Evolutionary conservation across 1,140 invertebrate genomes (phyloP).

Genomic region (Yoshiicerus persimilis): DNA sequence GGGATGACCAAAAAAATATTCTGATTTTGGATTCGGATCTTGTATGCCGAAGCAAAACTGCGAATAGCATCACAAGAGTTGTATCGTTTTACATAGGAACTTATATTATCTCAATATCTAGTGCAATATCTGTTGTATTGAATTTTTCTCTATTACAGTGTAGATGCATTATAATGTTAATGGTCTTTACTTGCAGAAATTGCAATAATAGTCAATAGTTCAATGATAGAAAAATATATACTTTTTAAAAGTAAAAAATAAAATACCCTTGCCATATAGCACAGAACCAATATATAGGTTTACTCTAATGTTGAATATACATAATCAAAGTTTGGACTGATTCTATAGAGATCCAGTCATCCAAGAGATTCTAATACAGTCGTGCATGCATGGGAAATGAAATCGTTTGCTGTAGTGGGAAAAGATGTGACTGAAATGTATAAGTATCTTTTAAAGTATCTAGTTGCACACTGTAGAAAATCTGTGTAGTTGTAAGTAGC

Average conservation of each 20-base stretch:
- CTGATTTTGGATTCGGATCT: neutral
- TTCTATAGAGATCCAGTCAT: neutral
- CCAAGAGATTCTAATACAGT: neutral
- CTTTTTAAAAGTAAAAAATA: too few relatives aligned
- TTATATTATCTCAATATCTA: too few relatives aligned
- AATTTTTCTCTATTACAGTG: too few relatives aligned
- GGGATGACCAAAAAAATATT: neutral
- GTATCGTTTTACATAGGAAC: neutral
- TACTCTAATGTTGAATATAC: neutral
- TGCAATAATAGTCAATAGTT: too few relatives aligned
- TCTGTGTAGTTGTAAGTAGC: neutral
- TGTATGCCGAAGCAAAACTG: neutral
- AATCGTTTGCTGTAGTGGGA: constrained; percentile 19
- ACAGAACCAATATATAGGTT: too few relatives aligned
- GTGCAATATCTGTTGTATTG: neutral
- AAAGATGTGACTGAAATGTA: constrained; percentile 38
- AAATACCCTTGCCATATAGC: too few relatives aligned
- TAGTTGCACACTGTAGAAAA: neutral
- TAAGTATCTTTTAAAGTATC: neutral
- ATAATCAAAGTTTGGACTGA: neutral
- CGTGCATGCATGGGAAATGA: constrained; percentile 1
- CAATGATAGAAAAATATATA: too few relatives aligned
- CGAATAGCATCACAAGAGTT: neutral
- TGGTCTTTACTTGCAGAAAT: too few relatives aligned
- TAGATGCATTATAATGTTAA: too few relatives aligned